Percentiles rank a stretch among this genome's conserved stretches.
Evolutionary conservation across 2,888 invertebrate species (phyloP).

Genomic region (Oscheius sp.): DNA sequence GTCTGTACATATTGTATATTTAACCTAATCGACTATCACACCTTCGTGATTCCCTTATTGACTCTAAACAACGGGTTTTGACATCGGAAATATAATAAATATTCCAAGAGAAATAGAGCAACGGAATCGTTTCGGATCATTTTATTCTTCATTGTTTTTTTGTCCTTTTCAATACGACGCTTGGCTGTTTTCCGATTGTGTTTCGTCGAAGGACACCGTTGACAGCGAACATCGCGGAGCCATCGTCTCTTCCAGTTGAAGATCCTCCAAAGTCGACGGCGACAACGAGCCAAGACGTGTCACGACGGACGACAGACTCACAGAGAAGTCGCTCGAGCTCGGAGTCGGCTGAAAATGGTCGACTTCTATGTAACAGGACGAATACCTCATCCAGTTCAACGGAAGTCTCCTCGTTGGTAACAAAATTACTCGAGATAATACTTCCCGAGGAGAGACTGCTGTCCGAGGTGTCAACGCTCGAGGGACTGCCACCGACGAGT

Average conservation of each 20-base stretch:
- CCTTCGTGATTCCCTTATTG: no score
- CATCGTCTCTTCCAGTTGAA: no score
- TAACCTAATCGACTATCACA: no score
- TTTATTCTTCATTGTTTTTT: not conserved
- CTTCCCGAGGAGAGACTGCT: not conserved
- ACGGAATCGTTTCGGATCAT: conserved; percentile 7
- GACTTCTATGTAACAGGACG: not conserved
- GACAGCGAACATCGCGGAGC: no score
- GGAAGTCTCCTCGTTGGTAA: no score
- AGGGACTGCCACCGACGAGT: no score
- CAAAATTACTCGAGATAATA: not conserved
- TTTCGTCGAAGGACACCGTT: no score
- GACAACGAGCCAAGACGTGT: not conserved
- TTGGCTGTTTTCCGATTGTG: not conserved
- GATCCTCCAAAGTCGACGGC: not conserved
- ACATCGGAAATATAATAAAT: no score
- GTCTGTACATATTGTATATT: not conserved
- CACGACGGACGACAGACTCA: not conserved
- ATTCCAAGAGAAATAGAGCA: no score
- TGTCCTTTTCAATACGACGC: not conserved
- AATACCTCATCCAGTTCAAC: not conserved
- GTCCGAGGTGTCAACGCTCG: no score
- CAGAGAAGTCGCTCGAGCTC: not conserved
- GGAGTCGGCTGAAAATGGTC: not conserved
- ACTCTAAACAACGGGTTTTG: no score